Percentiles rank a stretch among this genome's conserved stretches.
phyloP scores from a whole-genome alignment of 2,888 invertebrate genomes.

The Standfussiana lucernea region DNA sequence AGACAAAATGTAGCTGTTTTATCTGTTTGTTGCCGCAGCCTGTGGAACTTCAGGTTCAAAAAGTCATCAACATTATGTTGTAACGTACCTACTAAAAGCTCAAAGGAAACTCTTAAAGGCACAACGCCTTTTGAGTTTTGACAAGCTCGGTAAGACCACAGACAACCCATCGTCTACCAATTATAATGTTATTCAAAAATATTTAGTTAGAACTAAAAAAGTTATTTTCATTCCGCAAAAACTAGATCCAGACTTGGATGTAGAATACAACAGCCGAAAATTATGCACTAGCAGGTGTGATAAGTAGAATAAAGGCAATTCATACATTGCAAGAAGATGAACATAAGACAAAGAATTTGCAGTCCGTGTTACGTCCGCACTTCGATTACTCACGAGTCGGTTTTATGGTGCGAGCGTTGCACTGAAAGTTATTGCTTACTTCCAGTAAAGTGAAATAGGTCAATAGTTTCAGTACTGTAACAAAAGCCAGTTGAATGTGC shows the following conservation, averaged over 20 bases:
- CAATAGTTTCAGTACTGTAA: slow-evolving; percentile 90
- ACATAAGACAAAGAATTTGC: slow-evolving; percentile 43
- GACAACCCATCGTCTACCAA: neutral
- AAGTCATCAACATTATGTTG: neutral
- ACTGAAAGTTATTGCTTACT: slow-evolving; percentile 90
- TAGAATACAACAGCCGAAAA: neutral
- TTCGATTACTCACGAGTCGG: slow-evolving; percentile 81
- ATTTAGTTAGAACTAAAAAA: neutral
- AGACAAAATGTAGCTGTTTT: neutral
- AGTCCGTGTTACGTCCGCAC: slow-evolving; percentile 70
- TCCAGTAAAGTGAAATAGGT: slow-evolving; percentile 90
- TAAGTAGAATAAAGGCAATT: neutral
- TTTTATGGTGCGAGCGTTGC: slow-evolving; percentile 87
- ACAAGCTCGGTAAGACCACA: neutral
- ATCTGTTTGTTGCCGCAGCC: neutral
- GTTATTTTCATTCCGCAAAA: neutral
- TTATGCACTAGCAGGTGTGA: neutral
- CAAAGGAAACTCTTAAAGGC: neutral
- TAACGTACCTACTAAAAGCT: neutral
- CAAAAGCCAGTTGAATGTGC: slow-evolving; percentile 88
- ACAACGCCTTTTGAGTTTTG: neutral
- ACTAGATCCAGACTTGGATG: neutral
- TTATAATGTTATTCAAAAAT: neutral
- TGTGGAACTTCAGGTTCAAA: neutral
- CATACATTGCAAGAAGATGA: slow-evolving; percentile 2